These are phyloP conservation scores for Psilopogon haemacephalus DNA, from an alignment of 2,113 vertebrate genomes.

Conservation along the genomic window DNA sequence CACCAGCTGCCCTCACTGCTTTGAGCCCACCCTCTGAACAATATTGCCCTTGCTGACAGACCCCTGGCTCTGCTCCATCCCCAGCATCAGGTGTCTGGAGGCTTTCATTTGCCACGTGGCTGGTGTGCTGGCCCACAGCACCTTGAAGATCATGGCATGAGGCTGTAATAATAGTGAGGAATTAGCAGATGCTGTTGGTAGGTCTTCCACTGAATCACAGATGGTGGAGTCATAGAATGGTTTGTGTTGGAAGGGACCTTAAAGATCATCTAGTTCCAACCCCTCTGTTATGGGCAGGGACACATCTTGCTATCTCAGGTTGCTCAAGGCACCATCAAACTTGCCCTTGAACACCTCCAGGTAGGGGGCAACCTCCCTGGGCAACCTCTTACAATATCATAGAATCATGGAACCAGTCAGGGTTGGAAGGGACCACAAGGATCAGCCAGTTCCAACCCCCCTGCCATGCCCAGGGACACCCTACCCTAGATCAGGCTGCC, in stretches of 20 bases:
- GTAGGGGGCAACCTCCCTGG: too few species aligned
- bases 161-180: background rate
- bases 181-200: background rate
- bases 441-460: too few species aligned
- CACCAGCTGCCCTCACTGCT: background rate
- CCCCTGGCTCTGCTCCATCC: background rate
- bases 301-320: too few species aligned
- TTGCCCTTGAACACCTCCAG: too few species aligned
- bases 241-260: background rate
- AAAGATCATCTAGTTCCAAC: background rate
- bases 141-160: background rate
- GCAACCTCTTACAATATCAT: too few species aligned
- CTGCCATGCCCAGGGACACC: too few species aligned
- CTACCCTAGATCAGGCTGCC: too few species aligned
- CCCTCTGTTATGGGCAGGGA: too few species aligned
- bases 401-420: too few species aligned
- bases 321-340: too few species aligned
- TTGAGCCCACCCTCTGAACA: background rate
- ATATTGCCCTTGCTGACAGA: background rate
- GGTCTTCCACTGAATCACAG: background rate
- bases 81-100: background rate
- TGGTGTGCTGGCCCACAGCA: background rate
- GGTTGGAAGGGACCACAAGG: too few species aligned
- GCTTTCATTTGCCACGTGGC: conserved; percentile 2
- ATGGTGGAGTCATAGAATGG: background rate